Evolutionary conservation across 2,888 invertebrate genomes (phyloP), one percentile per base, ranked within the genome.

Genomic region (Oeneis ivallda): DNA sequence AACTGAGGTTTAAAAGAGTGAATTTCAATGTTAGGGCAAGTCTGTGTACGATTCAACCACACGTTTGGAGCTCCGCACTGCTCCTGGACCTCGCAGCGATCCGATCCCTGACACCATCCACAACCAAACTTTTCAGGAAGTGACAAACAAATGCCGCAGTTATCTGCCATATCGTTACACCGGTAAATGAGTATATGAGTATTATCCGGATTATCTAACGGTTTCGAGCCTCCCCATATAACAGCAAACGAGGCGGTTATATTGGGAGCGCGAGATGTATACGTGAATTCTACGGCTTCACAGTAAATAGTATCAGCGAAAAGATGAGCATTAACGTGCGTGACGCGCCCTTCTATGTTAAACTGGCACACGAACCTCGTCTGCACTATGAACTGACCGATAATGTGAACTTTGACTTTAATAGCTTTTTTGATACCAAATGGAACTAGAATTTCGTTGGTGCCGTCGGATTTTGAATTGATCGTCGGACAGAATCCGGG

Each of bases 101-200:
- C 96, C 0, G 97, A 96, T 66, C 96, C 96, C 82, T 97, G 97
- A 83, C 98, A 99, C 99, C 99, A 99, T 59, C 98, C 98, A 87
- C 99, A 99, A 65, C 96, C 96, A 84, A 97, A 98, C 83, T 98
- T 98, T 78, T 96, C 96, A 5, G 96, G 95, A 68, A 98, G 93
- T 34, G 97, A 97, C 77, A 99, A 92, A 85, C 99, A 99, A 93
- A 97, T 96, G 4, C 99, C 99, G 88, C 99, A 99, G 85, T 98
- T 98, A 83, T 97, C 96, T 4, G 99, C 98, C 98, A 99, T 98
- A 83, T 97, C 97, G 68, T 97, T 96, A 89, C 99, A 99, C 66
- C 97, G 95, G 87, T 97, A 98, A 79, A 98, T 97, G 62, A 97
- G 95, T 82, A 98, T 97, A 91, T 98, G 98, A 79, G 98, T 97